phyloP scores from a whole-genome alignment of 2,797 vertebrate genomes.

The Spinus pinus region DNA sequence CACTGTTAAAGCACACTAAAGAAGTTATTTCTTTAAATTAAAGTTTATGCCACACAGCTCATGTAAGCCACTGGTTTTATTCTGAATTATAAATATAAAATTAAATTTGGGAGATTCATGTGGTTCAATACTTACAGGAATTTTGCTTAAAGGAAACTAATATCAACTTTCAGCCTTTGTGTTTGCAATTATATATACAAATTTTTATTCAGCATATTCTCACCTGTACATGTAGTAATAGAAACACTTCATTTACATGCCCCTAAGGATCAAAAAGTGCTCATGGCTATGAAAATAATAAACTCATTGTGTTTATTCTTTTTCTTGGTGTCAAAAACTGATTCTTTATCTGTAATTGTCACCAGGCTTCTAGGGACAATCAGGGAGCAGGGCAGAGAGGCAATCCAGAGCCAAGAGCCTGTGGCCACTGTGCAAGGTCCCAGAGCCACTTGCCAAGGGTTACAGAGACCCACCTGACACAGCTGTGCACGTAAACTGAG shows the following conservation, averaged over 20 bases:
- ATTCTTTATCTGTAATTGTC: background rate
- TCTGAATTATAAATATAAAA: background rate
- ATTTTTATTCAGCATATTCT: background rate
- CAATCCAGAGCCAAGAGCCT: background rate
- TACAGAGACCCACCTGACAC: background rate
- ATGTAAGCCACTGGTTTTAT: background rate
- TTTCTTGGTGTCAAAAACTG: background rate
- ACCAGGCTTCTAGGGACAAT: background rate
- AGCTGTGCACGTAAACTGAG: fast-evolving
- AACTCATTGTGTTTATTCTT: background rate
- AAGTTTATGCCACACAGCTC: background rate
- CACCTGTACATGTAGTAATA: background rate
- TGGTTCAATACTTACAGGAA: background rate
- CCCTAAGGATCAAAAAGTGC: background rate
- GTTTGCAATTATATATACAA: background rate
- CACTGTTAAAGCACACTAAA: background rate
- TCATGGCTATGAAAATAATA: background rate
- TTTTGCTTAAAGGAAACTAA: background rate
- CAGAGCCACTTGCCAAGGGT: background rate
- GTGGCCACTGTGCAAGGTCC: fast-evolving
- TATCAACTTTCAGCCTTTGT: background rate
- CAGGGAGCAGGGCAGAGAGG: background rate
- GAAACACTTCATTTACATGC: background rate
- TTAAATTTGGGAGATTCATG: background rate
- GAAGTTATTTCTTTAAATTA: background rate